Percentiles rank a stretch among this genome's conserved stretches.
Evolutionary conservation across 2,888 invertebrate genomes (phyloP).

Genomic region (Charanyca ferruginea): DNA sequence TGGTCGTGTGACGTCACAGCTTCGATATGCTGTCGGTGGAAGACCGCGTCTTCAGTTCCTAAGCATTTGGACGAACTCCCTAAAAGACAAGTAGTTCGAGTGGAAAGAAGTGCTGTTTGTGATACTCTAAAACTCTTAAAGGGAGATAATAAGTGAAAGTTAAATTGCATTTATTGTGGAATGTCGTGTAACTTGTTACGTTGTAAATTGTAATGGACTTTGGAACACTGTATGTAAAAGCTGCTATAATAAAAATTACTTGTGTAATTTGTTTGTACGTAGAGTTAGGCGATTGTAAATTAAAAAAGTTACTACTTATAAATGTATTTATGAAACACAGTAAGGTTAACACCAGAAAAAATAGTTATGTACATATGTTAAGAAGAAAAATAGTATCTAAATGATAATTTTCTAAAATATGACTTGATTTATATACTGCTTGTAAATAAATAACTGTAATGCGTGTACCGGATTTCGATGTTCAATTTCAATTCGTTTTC

Average conservation of each 20-base stretch:
- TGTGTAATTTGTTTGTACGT: slow-evolving; percentile 81
- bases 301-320: slow-evolving; percentile 84
- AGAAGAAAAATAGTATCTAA: slow-evolving; percentile 77
- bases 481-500: slow-evolving; percentile 66
- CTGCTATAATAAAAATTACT: slow-evolving; percentile 82
- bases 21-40: slow-evolving; percentile 91
- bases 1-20: slow-evolving; percentile 93
- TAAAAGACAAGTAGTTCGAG: slow-evolving; percentile 74
- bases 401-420: slow-evolving; percentile 82
- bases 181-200: slow-evolving; percentile 75
- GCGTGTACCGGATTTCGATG: slow-evolving; percentile 70
- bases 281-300: slow-evolving; percentile 88
- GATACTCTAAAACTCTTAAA: slow-evolving; percentile 69
- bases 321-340: slow-evolving; percentile 90
- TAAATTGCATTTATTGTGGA: slow-evolving; percentile 73
- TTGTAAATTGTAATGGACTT: slow-evolving; percentile 69
- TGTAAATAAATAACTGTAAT: slow-evolving; percentile 84
- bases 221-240: slow-evolving; percentile 81
- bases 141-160: slow-evolving; percentile 75
- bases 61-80: slow-evolving; percentile 81
- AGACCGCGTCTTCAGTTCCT: slow-evolving; percentile 91
- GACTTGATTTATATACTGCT: slow-evolving; percentile 81
- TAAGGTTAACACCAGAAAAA: slow-evolving; percentile 90
- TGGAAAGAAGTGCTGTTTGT: slow-evolving; percentile 74
- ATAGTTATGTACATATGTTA: slow-evolving; percentile 89